These are phyloP conservation scores for Menidia beryllina DNA, from an alignment of 2,113 vertebrate species.

Conservation along the genomic window DNA sequence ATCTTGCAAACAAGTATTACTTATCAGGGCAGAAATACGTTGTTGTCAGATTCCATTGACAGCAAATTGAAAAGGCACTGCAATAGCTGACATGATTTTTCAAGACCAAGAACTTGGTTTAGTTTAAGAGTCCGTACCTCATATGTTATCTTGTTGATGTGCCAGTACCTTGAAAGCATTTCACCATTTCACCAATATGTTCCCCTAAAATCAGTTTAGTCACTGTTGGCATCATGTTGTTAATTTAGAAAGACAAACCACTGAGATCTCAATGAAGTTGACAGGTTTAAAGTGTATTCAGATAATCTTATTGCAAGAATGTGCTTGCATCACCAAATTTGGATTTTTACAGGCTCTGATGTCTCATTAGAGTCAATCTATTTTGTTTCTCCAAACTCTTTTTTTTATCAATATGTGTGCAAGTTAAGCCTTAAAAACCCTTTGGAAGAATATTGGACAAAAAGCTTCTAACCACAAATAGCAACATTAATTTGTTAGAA, in stretches of 20 bases:
- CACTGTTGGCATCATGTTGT: neutral
- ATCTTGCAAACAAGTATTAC: too few species aligned
- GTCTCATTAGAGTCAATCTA: too few species aligned
- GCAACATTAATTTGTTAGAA: slow-evolving; percentile 57
- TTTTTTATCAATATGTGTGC: slow-evolving; percentile 22
- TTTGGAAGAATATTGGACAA: slow-evolving; percentile 24
- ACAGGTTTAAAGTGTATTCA: neutral
- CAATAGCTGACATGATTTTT: too few species aligned
- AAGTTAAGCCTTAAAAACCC: slow-evolving; percentile 35
- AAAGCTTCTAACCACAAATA: slow-evolving; percentile 11
- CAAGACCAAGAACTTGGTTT: neutral
- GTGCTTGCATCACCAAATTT: neutral
- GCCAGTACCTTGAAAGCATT: too few species aligned
- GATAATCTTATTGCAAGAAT: neutral
- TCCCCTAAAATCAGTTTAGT: neutral
- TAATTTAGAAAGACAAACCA: neutral
- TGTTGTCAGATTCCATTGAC: too few species aligned
- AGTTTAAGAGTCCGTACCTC: too few species aligned
- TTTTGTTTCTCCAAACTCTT: neutral
- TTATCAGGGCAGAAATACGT: too few species aligned
- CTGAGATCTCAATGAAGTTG: neutral
- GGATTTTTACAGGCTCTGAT: neutral
- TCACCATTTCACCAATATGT: neutral
- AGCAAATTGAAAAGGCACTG: too few species aligned
- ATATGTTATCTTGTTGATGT: too few species aligned